Conservation (phyloP, 2,888 invertebrate species). For the Drosophila pegasa region DNA sequence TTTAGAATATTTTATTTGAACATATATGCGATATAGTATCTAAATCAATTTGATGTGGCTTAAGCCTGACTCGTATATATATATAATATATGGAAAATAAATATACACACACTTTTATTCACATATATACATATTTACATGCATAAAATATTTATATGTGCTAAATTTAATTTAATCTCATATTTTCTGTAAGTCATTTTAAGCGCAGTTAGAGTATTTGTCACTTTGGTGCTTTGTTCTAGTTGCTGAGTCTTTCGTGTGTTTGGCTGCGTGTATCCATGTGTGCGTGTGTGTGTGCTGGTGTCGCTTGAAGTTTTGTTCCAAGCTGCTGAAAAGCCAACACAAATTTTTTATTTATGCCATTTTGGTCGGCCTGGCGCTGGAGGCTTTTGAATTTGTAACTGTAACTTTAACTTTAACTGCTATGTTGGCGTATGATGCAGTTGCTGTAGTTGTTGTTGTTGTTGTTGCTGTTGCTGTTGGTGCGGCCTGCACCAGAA, state of each 20-base stretch:
- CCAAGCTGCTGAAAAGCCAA: constrained; percentile 62
- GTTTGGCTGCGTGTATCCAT: constrained; percentile 13
- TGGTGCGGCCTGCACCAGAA: constrained; percentile 53
- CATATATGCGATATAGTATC: too few relatives aligned
- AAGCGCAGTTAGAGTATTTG: not conserved
- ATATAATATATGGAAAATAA: too few relatives aligned
- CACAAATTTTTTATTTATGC: constrained; percentile 46
- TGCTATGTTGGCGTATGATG: constrained; percentile 54
- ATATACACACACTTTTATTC: too few relatives aligned
- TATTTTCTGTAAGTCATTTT: not conserved
- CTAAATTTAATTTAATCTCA: too few relatives aligned
- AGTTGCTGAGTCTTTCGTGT: not conserved
- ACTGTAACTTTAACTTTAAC: constrained; percentile 50
- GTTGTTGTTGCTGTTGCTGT: constrained; percentile 29
- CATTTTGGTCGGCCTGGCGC: constrained; percentile 27
- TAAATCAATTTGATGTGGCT: too few relatives aligned
- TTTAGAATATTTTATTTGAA: too few relatives aligned
- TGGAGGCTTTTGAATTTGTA: constrained; percentile 62
- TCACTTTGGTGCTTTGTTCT: constrained; percentile 9
- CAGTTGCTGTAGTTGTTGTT: constrained; percentile 33
- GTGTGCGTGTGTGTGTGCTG: constrained; percentile 11
- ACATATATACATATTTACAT: too few relatives aligned
- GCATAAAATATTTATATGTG: too few relatives aligned
- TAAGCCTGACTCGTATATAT: too few relatives aligned
- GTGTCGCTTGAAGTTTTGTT: constrained; percentile 40